phyloP scores from a whole-genome alignment of 2,113 vertebrate genomes.

The Speoplatyrhinus poulsoni region DNA sequence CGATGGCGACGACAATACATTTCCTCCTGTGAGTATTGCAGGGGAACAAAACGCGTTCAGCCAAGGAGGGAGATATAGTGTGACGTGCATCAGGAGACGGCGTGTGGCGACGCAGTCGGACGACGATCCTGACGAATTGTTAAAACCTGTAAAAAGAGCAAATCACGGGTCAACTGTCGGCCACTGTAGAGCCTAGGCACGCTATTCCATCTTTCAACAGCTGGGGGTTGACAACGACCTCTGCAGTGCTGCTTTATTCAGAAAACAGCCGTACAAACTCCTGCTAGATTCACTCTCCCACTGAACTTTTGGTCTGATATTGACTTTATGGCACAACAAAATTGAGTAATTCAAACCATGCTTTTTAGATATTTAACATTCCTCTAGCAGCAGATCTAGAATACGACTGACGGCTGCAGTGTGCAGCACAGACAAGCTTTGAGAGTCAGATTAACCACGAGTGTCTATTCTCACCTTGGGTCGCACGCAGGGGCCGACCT shows the following conservation, averaged over 20 bases:
- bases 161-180: slow-evolving; percentile 66
- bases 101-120: slow-evolving; percentile 66
- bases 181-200: slow-evolving; percentile 23
- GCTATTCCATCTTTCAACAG: slow-evolving; percentile 27
- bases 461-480: slow-evolving; percentile 76
- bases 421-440: slow-evolving; percentile 19
- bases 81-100: slow-evolving; percentile 76
- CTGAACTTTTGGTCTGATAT: too few species aligned
- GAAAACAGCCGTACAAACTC: too few species aligned
- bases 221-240: neutral
- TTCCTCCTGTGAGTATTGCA: slow-evolving; percentile 73
- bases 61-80: slow-evolving; percentile 68
- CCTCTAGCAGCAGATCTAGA: neutral
- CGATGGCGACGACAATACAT: slow-evolving; percentile 68
- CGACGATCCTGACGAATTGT: slow-evolving; percentile 69
- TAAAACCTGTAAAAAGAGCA: slow-evolving; percentile 71
- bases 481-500: slow-evolving; percentile 59
- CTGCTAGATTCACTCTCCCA: too few species aligned
- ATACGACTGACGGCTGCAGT: too few species aligned
- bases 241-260: too few species aligned
- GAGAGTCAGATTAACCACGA: slow-evolving; percentile 18
- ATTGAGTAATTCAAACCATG: too few species aligned
- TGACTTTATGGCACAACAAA: too few species aligned
- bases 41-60: slow-evolving; percentile 79
- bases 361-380: too few species aligned